Evolutionary conservation across 2,797 vertebrate species (phyloP).

Genomic region (Yasuhikotakia modesta): DNA sequence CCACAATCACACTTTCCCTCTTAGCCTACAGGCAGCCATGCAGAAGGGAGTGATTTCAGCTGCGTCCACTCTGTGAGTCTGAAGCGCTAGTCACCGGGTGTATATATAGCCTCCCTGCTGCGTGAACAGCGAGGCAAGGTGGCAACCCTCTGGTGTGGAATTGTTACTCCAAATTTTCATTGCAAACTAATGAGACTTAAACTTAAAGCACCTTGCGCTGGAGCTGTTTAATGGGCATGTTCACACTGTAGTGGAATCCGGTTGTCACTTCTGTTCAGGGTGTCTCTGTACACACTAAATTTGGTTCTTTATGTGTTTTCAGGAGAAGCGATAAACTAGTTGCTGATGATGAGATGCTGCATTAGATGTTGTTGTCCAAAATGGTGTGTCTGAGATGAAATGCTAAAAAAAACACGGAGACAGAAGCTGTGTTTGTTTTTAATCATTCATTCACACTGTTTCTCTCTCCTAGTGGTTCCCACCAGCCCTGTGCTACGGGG

Average conservation of each 20-base stretch:
- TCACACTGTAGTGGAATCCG: neutral
- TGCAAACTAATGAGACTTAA: neutral
- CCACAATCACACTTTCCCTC: slow-evolving; percentile 35
- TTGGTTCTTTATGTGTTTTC: neutral
- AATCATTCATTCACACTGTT: neutral
- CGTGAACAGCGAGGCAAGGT: neutral
- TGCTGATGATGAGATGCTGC: neutral
- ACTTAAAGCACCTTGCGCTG: too few relatives aligned
- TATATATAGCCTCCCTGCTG: slow-evolving; percentile 30
- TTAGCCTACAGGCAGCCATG: slow-evolving; percentile 20
- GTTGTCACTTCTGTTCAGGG: neutral
- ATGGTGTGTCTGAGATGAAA: neutral
- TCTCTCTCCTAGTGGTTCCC: neutral
- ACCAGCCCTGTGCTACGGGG: neutral
- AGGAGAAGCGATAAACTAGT: neutral
- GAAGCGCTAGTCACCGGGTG: slow-evolving; percentile 34
- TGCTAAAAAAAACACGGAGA: neutral
- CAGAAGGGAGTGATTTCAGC: slow-evolving; percentile 37
- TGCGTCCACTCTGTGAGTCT: slow-evolving; percentile 35
- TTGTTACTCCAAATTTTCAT: neutral
- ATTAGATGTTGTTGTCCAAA: neutral
- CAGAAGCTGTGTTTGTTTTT: neutral
- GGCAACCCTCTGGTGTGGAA: neutral
- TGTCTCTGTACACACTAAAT: neutral
- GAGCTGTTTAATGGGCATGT: neutral